Evolutionary conservation across 2,888 invertebrate species (phyloP), one percentile per base, ranked within the genome.

Genomic region (Germaria angustata): DNA sequence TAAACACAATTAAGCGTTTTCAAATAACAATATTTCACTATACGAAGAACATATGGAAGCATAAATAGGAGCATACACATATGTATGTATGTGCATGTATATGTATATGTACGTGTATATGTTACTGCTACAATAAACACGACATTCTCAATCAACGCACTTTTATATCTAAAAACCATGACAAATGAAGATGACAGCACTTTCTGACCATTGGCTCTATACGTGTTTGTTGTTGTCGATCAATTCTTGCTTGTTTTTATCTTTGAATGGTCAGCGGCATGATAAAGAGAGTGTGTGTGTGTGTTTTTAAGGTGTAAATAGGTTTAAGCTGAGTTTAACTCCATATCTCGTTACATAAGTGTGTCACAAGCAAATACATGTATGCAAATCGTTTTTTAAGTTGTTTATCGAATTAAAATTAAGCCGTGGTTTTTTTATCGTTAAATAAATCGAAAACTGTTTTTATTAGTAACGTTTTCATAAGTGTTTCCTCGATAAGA

Each of bases 1-100:
- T 80, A 77, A 81, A 81, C 68, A 84, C 72, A 83, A 81, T 83
- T 65, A 79, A 76, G 59, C 51, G 24, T 69, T 77, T 77, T 44
- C 11, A 69, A 75, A 63, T 28, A 57, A 36, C 78, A 68, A 57
- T 39, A 20, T 53, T 61, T 36, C 59, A 63, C 65, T 15, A 34
- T 59, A 63, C 17, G 15, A 32, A 11, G 15, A 7, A 3, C 53
- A 39, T 22, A 55, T 55, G 9, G 46, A 65, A 28, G 49, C 53
- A 61, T 11, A 13, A 53, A 39, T n/a, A n/a, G n/a, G n/a, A n/a
- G n/a, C 44, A 13, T 24, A 68, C 71, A 41, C 24, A 46, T 1
- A 17, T 11, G 36, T 2, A 4, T 46, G 11, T 51, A n/a, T n/a
- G n/a, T n/a, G n/a, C n/a, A n/a, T n/a, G n/a, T n/a, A n/a, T n/a